These are phyloP conservation scores for Plectropomus leopardus DNA, from an alignment of 2,113 vertebrate genomes.

Conservation along the genomic window DNA sequence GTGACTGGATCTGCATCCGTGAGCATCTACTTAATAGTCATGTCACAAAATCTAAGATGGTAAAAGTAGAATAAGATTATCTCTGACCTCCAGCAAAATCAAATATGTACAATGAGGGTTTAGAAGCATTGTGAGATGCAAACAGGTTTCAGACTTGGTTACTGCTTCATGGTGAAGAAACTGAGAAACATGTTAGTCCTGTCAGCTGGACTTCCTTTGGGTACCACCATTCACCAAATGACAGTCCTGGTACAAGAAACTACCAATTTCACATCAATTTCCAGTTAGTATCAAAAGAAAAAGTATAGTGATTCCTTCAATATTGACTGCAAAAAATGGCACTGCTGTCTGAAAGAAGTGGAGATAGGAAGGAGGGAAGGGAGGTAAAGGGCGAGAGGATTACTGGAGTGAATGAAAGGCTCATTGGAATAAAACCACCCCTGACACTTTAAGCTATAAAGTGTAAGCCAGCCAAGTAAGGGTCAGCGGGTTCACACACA, in stretches of 20 bases:
- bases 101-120: neutral
- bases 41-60: neutral
- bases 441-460: slow-evolving; percentile 44
- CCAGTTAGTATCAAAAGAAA: neutral
- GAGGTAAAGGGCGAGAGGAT: neutral
- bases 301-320: neutral
- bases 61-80: neutral
- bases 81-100: neutral
- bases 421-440: slow-evolving; percentile 26
- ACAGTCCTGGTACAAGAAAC: neutral
- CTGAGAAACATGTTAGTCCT: neutral
- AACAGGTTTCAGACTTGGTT: neutral
- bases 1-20: slow-evolving; percentile 10
- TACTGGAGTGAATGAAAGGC: slow-evolving; percentile 25
- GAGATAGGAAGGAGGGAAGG: neutral
- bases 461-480: slow-evolving; percentile 27
- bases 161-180: neutral
- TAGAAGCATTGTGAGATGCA: neutral
- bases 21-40: neutral
- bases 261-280: neutral
- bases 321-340: neutral
- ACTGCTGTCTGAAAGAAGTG: neutral
- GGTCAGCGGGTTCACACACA: neutral
- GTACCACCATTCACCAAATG: neutral
- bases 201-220: neutral